Base-by-base conservation (phyloP, 1,140 invertebrate genomes). In the Drosophila serrata region DNA sequence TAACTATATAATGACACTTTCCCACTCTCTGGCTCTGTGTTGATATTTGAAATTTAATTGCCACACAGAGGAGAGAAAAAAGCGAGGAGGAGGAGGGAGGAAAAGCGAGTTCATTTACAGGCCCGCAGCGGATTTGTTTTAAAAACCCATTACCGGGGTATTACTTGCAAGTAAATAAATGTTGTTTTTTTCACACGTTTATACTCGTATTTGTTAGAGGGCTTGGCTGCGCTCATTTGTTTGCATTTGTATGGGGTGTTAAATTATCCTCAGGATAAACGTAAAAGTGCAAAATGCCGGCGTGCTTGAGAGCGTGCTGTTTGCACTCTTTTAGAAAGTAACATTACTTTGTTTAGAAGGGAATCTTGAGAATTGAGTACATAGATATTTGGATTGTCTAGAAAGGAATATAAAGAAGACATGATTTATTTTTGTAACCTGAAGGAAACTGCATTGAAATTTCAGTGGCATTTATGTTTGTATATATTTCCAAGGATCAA, bases 121-220 rank as follows among this genome's bases (percentile, higher is more conserved):
- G 80, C 76, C 85, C 84, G 85, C 72, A 88, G 85, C 73, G 84
- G 85, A 88, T 88, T 88, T 88, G 84, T 65, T 90, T 88, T 90
- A 88, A 88, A 88, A 88, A 90, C 81, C 84, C 84, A 88, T 88
- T 88, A 88, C 86, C 76, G 81, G 63, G 76, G 85, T 84, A 88
- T 90, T 88, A 88, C 85, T 88, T 80, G 73, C 85, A 88, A 88
- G 84, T 88, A 88, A 88, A 88, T 88, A 88, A 90, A 84, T 85
- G 82, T 79, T 84, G 57, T 81, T 74, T 74, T 64, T 55, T 17
- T 22, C 42, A 43, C 22, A 58, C 19, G 22, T n/a, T n/a, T 46
- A n/a, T 63, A 58, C 48, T 45, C 48, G 53, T 29, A 29, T 29
- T 19, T 68, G 37, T 67, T 51, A 48, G 33, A 61, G 67, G 61